Base-by-base conservation (phyloP, 53 echinoderm and acorn worm species). In the Temnopleurus reevesii region DNA sequence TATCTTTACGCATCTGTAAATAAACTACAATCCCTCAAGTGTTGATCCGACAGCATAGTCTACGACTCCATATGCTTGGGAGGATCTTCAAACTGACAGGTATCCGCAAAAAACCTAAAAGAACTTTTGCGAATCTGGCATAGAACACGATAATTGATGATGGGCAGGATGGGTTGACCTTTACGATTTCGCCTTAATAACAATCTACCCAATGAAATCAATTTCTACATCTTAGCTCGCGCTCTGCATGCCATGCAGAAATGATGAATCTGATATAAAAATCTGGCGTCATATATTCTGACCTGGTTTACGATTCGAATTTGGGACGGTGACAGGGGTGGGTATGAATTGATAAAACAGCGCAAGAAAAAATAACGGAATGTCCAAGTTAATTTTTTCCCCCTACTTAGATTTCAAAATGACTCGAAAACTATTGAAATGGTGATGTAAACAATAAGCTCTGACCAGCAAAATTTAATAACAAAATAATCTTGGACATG, bases 241-340 rank as follows among this genome's bases (percentile, higher is more conserved):
- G 85, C 85, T 85, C 85, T 85, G 85, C 60, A 85, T 85, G 60
- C 46, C 59, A 85, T 1, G 85, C 85, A 85, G 59, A 85, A 85
- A 83, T 55, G 83, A 55, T 36, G 27, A 33, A 36, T 82, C 30
- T n/a, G 71, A 71, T 71, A 71, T 71, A 36, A 71, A n/a, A 41
- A 23, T 23, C 71, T n/a, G 71, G 71, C 41, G 71, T 71, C 71
- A 71, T 71, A n/a, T n/a, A 71, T 71, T 71, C 41, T 43, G 71
- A 71, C 38, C 71, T 41, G 36, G 28, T 38, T 71, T 8, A 2
- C 34, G 19, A 18, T 33, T 17, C 31, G 25, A 26, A 26, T 18
- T 71, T 38, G 38, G 10, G 41, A 35, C 21, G 12, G 71, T 19
- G n/a, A n/a, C 21, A 4, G 41, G 71, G 23, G n/a, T 71, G 21